Evolutionary conservation across 2,113 vertebrate genomes (phyloP).

Genomic region (Okapia johnstoni): DNA sequence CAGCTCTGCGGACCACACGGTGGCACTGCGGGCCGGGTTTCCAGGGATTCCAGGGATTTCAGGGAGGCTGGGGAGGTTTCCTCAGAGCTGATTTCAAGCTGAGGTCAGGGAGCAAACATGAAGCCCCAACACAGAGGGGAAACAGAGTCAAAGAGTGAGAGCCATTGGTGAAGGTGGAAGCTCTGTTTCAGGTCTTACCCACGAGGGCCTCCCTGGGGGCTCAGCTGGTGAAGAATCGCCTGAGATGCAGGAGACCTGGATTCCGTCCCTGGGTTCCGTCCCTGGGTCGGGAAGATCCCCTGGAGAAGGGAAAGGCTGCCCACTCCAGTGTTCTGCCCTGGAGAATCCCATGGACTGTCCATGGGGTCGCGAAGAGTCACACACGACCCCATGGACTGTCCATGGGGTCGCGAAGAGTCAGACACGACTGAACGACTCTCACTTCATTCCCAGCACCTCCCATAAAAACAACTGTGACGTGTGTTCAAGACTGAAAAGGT

Average conservation of each 20-base stretch:
- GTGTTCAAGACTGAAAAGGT: fast-evolving
- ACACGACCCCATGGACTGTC: too few species aligned
- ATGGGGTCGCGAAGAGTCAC: fast-evolving
- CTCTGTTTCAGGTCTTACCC: not conserved
- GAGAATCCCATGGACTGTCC: not conserved
- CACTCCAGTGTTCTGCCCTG: not conserved
- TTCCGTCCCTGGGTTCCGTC: not conserved
- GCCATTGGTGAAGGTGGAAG: fast-evolving
- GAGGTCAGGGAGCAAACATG: not conserved
- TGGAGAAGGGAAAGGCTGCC: not conserved
- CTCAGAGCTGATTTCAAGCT: not conserved
- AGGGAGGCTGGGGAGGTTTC: not conserved
- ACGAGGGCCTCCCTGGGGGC: not conserved
- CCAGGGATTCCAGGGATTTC: not conserved
- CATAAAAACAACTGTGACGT: not conserved
- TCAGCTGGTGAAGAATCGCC: not conserved
- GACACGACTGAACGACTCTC: not conserved
- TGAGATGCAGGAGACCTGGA: not conserved
- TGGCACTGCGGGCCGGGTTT: not conserved
- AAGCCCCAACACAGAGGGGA: fast-evolving
- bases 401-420: fast-evolving
- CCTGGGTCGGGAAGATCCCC: not conserved
- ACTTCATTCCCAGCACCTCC: not conserved
- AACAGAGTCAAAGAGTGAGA: fast-evolving
- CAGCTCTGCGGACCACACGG: not conserved